phyloP scores from a whole-genome alignment of 2,113 vertebrate species.

The Oenanthe oenanthe region DNA sequence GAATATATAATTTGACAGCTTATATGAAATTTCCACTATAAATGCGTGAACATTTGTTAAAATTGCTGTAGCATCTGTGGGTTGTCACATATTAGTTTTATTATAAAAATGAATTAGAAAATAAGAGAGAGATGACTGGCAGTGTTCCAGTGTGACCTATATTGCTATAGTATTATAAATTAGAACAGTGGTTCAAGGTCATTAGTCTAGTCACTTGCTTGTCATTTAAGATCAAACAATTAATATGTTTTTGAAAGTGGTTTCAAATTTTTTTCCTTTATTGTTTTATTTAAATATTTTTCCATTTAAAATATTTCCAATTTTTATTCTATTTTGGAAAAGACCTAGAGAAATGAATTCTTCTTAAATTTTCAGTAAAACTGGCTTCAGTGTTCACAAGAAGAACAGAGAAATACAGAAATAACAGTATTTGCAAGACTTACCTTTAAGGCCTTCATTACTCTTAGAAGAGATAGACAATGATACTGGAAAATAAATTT shows the following conservation, averaged over 20 bases:
- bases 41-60: constrained; percentile 28
- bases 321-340: not conserved
- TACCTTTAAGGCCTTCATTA: not conserved
- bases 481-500: not conserved
- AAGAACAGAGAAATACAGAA: not conserved
- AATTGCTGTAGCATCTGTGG: constrained; percentile 1
- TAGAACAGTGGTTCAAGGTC: not conserved
- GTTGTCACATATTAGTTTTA: not conserved
- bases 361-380: not conserved
- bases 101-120: not conserved
- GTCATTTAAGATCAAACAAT: not conserved
- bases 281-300: not conserved
- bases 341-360: not conserved
- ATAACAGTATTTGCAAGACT: not conserved
- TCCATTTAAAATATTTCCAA: not conserved
- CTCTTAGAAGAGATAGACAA: not conserved
- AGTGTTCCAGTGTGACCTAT: not conserved
- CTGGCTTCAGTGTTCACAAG: not conserved
- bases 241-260: not conserved
- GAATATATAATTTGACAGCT: constrained; percentile 10
- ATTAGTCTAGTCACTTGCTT: not conserved
- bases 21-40: constrained; percentile 20
- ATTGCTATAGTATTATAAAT: not conserved
- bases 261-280: not conserved
- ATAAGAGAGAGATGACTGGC: not conserved